phyloP scores from a whole-genome alignment of 2,797 vertebrate species.

The Peromyscus aztecus region DNA sequence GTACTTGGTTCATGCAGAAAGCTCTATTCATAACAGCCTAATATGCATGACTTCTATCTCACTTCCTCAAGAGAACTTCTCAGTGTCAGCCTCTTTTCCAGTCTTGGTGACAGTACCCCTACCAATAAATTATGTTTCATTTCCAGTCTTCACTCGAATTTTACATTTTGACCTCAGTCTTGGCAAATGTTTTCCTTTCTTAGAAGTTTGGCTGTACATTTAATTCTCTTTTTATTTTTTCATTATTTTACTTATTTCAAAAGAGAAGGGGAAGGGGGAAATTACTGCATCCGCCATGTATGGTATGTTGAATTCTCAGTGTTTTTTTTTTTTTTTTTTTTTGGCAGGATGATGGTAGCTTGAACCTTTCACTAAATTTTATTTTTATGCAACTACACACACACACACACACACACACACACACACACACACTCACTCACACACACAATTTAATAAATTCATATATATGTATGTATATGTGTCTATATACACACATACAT shows the following conservation, averaged over 20 bases:
- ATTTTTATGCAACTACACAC: conserved; percentile 40
- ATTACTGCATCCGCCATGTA: neutral
- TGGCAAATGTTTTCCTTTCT: neutral
- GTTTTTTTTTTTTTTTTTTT: neutral
- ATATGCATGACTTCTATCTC: neutral
- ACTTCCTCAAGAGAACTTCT: neutral
- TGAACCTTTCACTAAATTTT: neutral
- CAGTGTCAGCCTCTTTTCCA: neutral
- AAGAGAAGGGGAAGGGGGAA: neutral
- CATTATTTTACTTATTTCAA: conserved; percentile 38
- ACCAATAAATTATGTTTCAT: neutral
- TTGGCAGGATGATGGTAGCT: neutral
- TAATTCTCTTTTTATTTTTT: conserved; percentile 5
- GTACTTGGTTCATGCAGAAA: conserved; percentile 7
- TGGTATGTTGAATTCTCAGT: neutral
- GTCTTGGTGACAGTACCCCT: neutral
- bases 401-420: neutral
- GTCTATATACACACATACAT: neutral
- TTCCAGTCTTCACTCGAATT: neutral
- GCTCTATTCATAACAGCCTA: neutral
- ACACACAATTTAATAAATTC: neutral
- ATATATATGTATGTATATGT: neutral
- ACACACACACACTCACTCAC: neutral
- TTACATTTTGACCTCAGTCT: conserved; percentile 6
- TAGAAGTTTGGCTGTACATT: neutral